Base-by-base conservation (phyloP, 2,797 vertebrate species). In the Phrynocephalus vlangalii region DNA sequence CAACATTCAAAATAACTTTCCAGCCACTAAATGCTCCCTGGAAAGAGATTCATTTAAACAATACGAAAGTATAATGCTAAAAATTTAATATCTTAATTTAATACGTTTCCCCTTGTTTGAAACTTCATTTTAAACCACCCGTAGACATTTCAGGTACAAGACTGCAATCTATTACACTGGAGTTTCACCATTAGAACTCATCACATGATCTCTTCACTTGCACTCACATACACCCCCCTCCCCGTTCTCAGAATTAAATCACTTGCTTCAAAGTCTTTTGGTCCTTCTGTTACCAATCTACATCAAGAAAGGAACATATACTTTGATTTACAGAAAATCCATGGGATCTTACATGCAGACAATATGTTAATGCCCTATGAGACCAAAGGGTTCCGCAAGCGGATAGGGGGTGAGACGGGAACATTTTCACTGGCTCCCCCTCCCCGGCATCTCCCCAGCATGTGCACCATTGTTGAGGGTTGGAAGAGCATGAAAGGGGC, bases 21-120 rank as follows among this genome's bases (percentile, higher is more conserved):
- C 99, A 99, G 8, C 98, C 99, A 50, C 97, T 98, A 96, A 99
- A 99, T 26, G 99, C 98, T 84, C 99, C 98, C 99, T 99, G 92
- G 70, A 92, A 73, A 83, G 90, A 79, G 82, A 26, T 50, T 33
- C 13, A n/a, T 82, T 92, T 56, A 72, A 63, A 63, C 60, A 63
- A 20, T 79, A 50, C 89, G 79, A 94, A 94, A 60, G 63, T 28
- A 8, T n/a, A 9, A 16, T 30, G 30, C 33, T 18, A 77, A 82
- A 87, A 68, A 38, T 9, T 5, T 30, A 78, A 30, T 67, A 3
- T 26, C 44, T 9, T 33, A 44, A 67, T 73, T 24, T 28, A 60
- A 60, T 50, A 26, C 24, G 3, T 48, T 86, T 80, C 15, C 38
- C 2, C 33, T 6, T 26, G 30, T 15, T 84, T 10, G 22, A 73